These are phyloP conservation scores for Triplophysa yarkandensis DNA, from an alignment of 2,797 vertebrate genomes.

Conservation along the genomic window DNA sequence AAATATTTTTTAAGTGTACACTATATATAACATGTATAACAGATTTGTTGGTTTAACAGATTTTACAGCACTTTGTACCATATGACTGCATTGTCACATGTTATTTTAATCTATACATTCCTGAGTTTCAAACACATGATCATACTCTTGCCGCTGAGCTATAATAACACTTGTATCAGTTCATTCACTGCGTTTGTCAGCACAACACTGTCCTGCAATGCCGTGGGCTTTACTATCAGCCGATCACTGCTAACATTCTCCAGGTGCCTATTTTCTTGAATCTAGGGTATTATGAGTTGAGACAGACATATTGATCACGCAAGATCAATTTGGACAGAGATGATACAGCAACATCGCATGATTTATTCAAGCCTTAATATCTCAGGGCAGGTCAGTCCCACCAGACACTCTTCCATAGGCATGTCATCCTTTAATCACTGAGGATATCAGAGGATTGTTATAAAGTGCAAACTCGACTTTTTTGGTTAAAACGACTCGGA, in stretches of 20 bases:
- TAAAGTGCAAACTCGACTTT: conserved; percentile 56
- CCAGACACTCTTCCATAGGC: conserved; percentile 55
- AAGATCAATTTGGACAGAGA: conserved; percentile 74
- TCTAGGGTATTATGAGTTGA: conserved; percentile 69
- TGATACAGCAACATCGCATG: conserved; percentile 77
- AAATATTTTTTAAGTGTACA: too few relatives aligned
- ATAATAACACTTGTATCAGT: not conserved
- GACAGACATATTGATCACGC: conserved; percentile 75
- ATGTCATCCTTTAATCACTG: conserved; percentile 64
- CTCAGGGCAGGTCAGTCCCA: conserved; percentile 60
- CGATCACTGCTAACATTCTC: conserved; percentile 71
- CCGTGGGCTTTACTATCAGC: conserved; percentile 60
- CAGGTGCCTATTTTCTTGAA: conserved; percentile 61
- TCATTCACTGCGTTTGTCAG: conserved; percentile 40
- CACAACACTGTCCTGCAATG: conserved; percentile 53
- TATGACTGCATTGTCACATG: not conserved
- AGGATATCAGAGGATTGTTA: conserved; percentile 55
- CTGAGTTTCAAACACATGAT: not conserved
- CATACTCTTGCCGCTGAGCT: too few relatives aligned
- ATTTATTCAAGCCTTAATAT: conserved; percentile 78
- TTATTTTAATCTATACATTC: not conserved
- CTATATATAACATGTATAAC: too few relatives aligned
- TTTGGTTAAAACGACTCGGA: conserved; percentile 40
- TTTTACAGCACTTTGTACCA: not conserved
- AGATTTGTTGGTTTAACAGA: not conserved